phyloP scores from a whole-genome alignment of 2,888 invertebrate genomes.

The Acanthosoma haemorrhoidale region DNA sequence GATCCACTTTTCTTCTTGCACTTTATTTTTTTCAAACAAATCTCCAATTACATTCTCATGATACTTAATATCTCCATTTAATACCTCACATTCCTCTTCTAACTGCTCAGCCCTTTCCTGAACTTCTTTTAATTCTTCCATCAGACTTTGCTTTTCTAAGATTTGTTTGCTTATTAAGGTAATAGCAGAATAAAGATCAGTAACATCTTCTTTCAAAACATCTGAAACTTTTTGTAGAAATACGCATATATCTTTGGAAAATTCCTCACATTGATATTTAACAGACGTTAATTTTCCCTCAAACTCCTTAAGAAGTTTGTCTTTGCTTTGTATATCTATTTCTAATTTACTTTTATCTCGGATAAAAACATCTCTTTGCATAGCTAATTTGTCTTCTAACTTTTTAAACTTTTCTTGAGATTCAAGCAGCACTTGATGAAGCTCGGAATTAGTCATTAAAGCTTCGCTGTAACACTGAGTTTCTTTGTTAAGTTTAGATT shows the following conservation, averaged over 20 bases:
- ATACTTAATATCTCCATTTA: neutral
- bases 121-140: neutral
- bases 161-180: neutral
- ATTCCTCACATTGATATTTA: neutral
- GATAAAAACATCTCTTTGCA: conserved; percentile 21
- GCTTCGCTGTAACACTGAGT: neutral
- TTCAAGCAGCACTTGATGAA: neutral
- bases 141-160: neutral
- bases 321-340: neutral
- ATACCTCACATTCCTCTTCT: conserved; percentile 20
- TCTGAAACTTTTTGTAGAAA: conserved; percentile 10
- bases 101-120: neutral
- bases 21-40: neutral
- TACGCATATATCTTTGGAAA: neutral
- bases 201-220: neutral
- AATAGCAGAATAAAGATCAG: neutral
- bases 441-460: neutral
- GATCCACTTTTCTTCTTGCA: neutral
- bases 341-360: conserved; percentile 15
- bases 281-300: neutral
- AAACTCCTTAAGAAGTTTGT: neutral
- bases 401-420: conserved; percentile 2
- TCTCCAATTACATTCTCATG: conserved; percentile 1
- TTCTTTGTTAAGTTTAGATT: conserved; percentile 26
- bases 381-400: conserved; percentile 12